phyloP scores from a whole-genome alignment of 2,797 vertebrate genomes.

The Buphagus erythrorhynchus region DNA sequence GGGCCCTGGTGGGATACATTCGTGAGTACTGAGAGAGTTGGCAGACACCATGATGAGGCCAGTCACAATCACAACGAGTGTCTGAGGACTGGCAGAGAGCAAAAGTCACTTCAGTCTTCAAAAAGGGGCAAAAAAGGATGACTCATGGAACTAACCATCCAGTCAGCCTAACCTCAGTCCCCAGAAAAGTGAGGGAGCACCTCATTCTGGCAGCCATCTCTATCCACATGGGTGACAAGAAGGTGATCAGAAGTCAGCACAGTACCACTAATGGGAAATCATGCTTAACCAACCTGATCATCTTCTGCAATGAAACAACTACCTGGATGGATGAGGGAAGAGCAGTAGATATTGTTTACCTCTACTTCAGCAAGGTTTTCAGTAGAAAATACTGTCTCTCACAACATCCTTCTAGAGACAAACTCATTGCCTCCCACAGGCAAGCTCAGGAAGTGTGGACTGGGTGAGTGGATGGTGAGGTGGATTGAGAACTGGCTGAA shows the following conservation, averaged over 20 bases:
- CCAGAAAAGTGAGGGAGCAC: neutral
- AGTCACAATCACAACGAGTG: neutral
- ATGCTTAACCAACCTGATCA: neutral
- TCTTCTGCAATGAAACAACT: neutral
- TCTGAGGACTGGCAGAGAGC: neutral
- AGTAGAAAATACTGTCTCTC: neutral
- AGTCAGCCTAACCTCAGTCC: neutral
- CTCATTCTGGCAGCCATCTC: neutral
- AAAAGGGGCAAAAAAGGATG: neutral
- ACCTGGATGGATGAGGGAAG: neutral
- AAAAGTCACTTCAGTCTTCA: neutral
- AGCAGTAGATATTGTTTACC: neutral
- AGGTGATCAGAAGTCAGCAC: neutral
- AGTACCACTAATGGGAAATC: neutral
- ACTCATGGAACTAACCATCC: neutral
- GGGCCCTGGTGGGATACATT: neutral
- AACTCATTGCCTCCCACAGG: neutral
- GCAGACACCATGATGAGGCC: fast-evolving
- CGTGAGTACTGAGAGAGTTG: neutral
- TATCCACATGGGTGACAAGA: neutral
- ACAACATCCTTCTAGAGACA: neutral
- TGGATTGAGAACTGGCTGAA: neutral
- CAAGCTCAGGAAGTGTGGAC: neutral
- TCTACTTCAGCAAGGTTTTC: neutral
- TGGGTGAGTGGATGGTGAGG: neutral